A percentile compares a stretch with the other conserved stretches of the same genome.
Evolutionary conservation across 2,113 vertebrate genomes (phyloP).

Genomic region (Catharus bicknelli): DNA sequence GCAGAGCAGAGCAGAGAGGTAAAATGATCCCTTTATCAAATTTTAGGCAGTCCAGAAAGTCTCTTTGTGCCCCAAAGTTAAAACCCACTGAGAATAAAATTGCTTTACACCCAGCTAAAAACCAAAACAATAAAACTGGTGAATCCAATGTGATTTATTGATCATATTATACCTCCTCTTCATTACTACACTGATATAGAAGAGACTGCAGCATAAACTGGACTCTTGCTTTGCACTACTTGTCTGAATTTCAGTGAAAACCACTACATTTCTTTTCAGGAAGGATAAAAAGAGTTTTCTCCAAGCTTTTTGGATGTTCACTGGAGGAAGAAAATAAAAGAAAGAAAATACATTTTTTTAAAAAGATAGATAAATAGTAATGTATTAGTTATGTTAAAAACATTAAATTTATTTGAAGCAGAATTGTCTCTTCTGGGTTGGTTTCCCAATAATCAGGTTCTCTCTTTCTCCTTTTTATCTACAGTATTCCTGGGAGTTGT

Average conservation of each 20-base stretch:
- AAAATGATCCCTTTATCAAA: background rate
- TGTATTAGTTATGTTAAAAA: background rate
- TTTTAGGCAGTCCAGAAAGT: background rate
- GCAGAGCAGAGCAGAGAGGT: background rate
- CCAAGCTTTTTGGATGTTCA: background rate
- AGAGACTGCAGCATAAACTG: fast-evolving
- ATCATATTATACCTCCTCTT: background rate
- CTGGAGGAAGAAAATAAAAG: fast-evolving
- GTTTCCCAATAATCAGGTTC: background rate
- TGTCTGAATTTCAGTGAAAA: background rate
- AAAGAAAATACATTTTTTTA: background rate
- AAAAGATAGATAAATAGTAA: background rate
- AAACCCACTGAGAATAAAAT: background rate
- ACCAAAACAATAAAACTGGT: background rate
- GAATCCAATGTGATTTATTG: background rate
- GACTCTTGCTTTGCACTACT: background rate
- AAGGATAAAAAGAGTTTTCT: background rate
- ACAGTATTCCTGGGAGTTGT: background rate
- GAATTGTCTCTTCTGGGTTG: background rate
- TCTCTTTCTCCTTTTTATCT: background rate
- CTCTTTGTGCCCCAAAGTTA: background rate
- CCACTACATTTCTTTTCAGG: background rate
- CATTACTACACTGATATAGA: background rate
- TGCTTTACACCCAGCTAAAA: background rate
- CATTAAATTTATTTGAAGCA: background rate